These are phyloP conservation scores for Meganola albula DNA, from an alignment of 2,888 invertebrate genomes.

Conservation along the genomic window DNA sequence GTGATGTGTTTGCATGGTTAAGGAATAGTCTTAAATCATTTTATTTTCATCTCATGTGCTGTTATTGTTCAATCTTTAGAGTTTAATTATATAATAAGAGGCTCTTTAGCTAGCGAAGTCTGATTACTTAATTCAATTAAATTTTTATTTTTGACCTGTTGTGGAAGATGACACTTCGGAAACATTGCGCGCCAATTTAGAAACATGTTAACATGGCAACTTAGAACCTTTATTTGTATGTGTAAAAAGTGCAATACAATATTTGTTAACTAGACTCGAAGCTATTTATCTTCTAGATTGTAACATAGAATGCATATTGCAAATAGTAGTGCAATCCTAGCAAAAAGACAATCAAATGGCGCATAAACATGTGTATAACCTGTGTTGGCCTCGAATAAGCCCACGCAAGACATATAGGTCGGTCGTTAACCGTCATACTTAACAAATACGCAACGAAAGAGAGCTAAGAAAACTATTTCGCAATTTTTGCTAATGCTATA, in stretches of 20 bases:
- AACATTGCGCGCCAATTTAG: too few species aligned
- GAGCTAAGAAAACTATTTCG: conserved; percentile 27
- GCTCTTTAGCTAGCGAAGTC: too few species aligned
- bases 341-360: conserved; percentile 43
- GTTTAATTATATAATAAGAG: too few species aligned
- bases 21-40: too few species aligned
- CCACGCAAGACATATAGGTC: conserved; percentile 50
- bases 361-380: conserved; percentile 41
- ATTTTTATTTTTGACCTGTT: too few species aligned
- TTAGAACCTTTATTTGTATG: too few species aligned
- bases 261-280: too few species aligned
- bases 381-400: conserved; percentile 56
- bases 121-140: too few species aligned
- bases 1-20: conserved; percentile 12
- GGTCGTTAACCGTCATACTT: conserved; percentile 57
- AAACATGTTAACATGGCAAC: too few species aligned
- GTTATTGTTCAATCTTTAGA: conserved; percentile 2
- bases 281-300: too few species aligned
- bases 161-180: too few species aligned
- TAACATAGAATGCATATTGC: conserved; percentile 57
- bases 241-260: too few species aligned
- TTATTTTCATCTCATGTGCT: conserved; percentile 7
- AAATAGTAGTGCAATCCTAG: conserved; percentile 55
- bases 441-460: conserved; percentile 27
- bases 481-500: conserved; percentile 23